phyloP scores from a whole-genome alignment of 1,140 invertebrate species.

The Zaprionus camerounensis region DNA sequence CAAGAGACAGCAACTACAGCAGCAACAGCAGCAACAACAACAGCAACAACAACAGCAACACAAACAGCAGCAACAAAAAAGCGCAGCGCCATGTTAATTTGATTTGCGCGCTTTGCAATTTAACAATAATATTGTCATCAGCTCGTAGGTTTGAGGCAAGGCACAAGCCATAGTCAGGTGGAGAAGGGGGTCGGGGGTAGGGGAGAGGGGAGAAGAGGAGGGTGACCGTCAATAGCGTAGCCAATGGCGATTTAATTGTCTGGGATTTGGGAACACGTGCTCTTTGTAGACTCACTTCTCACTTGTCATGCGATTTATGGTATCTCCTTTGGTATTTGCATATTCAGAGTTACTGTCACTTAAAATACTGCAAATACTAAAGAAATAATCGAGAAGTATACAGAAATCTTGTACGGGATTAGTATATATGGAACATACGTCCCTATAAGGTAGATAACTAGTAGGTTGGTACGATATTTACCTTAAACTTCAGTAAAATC shows the following conservation, averaged over 20 bases:
- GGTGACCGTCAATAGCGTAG: slow-evolving; percentile 33
- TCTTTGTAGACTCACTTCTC: slow-evolving; percentile 1
- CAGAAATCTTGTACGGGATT: not conserved
- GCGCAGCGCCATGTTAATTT: slow-evolving; percentile 71
- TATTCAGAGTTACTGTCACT: not conserved
- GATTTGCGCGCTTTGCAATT: slow-evolving; percentile 81
- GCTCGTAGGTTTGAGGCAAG: slow-evolving; percentile 32
- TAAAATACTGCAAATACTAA: not conserved
- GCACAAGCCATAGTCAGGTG: not conserved
- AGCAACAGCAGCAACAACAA: not conserved
- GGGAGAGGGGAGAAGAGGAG: too few relatives aligned
- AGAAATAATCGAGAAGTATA: not conserved
- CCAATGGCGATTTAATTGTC: slow-evolving; percentile 74
- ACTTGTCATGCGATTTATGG: slow-evolving; percentile 4
- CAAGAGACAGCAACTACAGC: slow-evolving; percentile 47
- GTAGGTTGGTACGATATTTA: too few relatives aligned
- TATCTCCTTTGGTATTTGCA: not conserved
- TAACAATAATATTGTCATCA: slow-evolving; percentile 82
- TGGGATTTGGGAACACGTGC: slow-evolving; percentile 16
- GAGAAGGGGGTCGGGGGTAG: too few relatives aligned
- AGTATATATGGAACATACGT: too few relatives aligned
- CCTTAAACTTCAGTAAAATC: too few relatives aligned
- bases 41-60: slow-evolving; percentile 16
- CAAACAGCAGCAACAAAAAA: slow-evolving; percentile 30
- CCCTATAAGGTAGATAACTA: too few relatives aligned